These are phyloP conservation scores for Allophyes oxyacanthae DNA, from an alignment of 2,888 invertebrate genomes.

Conservation along the genomic window DNA sequence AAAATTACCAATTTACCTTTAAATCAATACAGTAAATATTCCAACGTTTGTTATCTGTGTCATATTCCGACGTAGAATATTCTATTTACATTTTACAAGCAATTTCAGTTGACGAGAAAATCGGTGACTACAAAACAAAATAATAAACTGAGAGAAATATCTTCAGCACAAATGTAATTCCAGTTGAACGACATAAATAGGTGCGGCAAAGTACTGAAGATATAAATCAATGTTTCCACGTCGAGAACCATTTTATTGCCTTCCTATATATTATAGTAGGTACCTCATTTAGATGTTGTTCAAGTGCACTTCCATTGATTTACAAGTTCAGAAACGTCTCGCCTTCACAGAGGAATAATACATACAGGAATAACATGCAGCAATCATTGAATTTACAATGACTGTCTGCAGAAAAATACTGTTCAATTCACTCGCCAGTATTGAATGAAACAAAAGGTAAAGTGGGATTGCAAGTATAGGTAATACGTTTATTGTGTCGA, in stretches of 20 bases:
- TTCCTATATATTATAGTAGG: too few species aligned
- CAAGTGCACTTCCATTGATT: constrained; percentile 27
- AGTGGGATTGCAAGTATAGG: constrained; percentile 16
- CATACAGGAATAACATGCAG: constrained; percentile 41
- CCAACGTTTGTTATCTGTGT: constrained; percentile 8
- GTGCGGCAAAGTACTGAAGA: constrained; percentile 28
- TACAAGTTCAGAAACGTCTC: constrained; percentile 27
- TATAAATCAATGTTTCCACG: constrained; percentile 40
- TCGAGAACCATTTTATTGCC: constrained; percentile 39
- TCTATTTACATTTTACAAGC: constrained; percentile 34
- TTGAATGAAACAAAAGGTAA: constrained; percentile 22
- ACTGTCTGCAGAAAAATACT: constrained; percentile 43
- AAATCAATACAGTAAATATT: background rate
- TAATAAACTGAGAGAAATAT: constrained; percentile 26
- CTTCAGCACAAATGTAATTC: constrained; percentile 26
- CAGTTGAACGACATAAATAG: constrained; percentile 26
- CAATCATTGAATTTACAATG: constrained; percentile 44
- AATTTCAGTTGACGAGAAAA: constrained; percentile 31
- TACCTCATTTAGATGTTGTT: constrained; percentile 37
- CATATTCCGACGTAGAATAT: constrained; percentile 21
- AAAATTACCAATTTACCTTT: too few species aligned
- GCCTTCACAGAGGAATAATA: constrained; percentile 28
- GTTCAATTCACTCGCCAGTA: constrained; percentile 22
- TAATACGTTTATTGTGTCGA: constrained; percentile 12
- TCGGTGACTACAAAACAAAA: constrained; percentile 28